Percentiles rank a stretch among this genome's conserved stretches.
Evolutionary conservation across 2,888 invertebrate genomes (phyloP).

Genomic region (Nysson spinosus): DNA sequence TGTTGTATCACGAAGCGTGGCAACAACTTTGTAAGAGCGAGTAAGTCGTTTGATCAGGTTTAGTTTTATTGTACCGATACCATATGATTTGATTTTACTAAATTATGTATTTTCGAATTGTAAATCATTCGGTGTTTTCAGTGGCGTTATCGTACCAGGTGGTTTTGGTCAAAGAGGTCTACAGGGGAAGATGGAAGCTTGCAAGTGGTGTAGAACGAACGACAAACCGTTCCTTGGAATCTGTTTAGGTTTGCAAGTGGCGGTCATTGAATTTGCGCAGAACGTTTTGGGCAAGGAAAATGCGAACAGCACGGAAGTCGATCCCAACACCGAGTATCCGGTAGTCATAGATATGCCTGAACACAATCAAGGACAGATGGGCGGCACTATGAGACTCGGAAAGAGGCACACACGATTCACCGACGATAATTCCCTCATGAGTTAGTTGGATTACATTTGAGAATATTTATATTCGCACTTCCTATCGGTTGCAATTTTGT

Average conservation of each 20-base stretch:
- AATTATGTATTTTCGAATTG: not conserved
- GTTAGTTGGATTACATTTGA: slow-evolving; percentile 77
- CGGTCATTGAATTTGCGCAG: slow-evolving; percentile 96
- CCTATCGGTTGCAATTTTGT: not conserved
- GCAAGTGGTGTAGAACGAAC: slow-evolving; percentile 94
- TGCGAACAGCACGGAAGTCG: slow-evolving; percentile 93
- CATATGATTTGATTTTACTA: not conserved
- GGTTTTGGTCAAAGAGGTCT: slow-evolving; percentile 98
- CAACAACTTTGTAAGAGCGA: slow-evolving; percentile 91
- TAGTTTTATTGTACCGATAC: not conserved
- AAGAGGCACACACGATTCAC: slow-evolving; percentile 90
- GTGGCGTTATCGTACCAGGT: slow-evolving; percentile 97
- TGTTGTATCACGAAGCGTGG: slow-evolving; percentile 95
- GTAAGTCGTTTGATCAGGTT: slow-evolving; percentile 78
- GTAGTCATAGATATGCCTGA: slow-evolving; percentile 99
- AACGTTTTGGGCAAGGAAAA: slow-evolving; percentile 87
- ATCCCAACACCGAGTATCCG: slow-evolving; percentile 85
- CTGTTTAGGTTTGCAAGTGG: slow-evolving; percentile 98
- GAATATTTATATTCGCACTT: not conserved
- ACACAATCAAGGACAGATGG: slow-evolving; percentile 94
- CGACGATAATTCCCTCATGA: slow-evolving; percentile 80
- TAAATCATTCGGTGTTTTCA: slow-evolving; percentile 71
- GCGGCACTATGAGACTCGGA: slow-evolving; percentile 99
- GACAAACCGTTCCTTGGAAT: slow-evolving; percentile 96
- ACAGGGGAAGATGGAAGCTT: slow-evolving; percentile 97